A percentile compares a stretch with the other conserved stretches of the same genome.
phyloP scores from a whole-genome alignment of 1,140 invertebrate genomes.

The Plutomurus gul region DNA sequence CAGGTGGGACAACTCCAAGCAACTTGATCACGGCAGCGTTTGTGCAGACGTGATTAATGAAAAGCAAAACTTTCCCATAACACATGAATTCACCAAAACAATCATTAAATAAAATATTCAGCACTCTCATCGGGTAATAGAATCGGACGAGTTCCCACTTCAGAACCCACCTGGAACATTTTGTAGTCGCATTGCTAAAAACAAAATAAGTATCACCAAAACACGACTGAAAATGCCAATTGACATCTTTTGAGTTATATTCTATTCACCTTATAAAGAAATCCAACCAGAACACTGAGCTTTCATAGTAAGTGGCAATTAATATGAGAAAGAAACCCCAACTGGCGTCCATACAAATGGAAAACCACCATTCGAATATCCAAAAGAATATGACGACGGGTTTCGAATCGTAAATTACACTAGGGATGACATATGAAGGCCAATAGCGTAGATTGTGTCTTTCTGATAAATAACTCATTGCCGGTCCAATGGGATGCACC shows the following conservation, averaged over 20 bases:
- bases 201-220: too few species aligned
- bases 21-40: neutral
- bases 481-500: neutral
- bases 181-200: neutral
- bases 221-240: neutral
- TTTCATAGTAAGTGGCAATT: neutral
- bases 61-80: neutral
- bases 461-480: neutral
- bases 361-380: neutral
- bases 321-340: neutral
- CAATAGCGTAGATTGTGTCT: neutral
- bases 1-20: neutral
- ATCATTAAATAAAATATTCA: neutral
- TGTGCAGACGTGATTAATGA: neutral
- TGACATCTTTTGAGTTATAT: too few species aligned
- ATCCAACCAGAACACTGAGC: neutral
- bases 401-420: neutral
- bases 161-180: neutral
- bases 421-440: neutral
- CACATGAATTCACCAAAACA: neutral
- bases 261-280: neutral
- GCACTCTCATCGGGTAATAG: neutral
- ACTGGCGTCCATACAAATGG: neutral
- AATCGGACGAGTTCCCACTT: neutral
- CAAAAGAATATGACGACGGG: neutral